Percentiles rank a stretch among this genome's conserved stretches.
phyloP scores from a whole-genome alignment of 2,113 vertebrate species.

The Megaleporinus macrocephalus region DNA sequence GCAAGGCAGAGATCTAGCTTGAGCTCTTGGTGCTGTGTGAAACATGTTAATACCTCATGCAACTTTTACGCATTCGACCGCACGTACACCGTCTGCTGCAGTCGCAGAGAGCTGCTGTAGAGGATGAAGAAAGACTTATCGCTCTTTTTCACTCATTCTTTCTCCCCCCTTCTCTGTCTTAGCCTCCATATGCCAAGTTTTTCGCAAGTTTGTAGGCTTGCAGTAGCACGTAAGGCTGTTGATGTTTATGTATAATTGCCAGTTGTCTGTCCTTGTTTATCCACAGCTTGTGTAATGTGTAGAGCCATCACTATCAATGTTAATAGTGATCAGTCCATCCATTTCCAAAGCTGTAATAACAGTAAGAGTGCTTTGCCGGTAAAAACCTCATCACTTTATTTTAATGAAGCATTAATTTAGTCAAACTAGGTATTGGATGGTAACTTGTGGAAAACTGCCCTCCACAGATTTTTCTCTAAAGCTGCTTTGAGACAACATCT shows the following conservation, averaged over 20 bases:
- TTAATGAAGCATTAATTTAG: no score
- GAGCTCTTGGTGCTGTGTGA: slow-evolving; percentile 17
- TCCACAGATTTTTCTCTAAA: no score
- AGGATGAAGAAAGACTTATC: slow-evolving; percentile 6
- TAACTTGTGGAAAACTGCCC: no score
- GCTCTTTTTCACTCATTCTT: background rate
- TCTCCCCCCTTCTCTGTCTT: background rate
- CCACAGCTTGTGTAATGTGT: background rate
- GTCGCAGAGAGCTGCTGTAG: background rate
- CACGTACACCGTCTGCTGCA: slow-evolving; percentile 4
- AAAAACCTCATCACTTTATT: no score
- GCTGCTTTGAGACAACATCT: no score
- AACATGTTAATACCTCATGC: slow-evolving; percentile 31
- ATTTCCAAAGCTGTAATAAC: no score
- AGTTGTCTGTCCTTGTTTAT: background rate
- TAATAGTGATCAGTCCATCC: background rate
- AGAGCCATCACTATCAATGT: background rate
- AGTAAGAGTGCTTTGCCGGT: no score
- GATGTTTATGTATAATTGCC: background rate
- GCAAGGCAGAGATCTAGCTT: slow-evolving; percentile 15
- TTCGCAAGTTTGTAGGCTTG: background rate
- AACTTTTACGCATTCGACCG: slow-evolving; percentile 23
- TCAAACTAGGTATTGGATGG: no score
- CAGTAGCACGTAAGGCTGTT: background rate
- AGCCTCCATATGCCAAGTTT: background rate